Conservation (phyloP, 2,888 invertebrate species). For the Ophioninae sp. region DNA sequence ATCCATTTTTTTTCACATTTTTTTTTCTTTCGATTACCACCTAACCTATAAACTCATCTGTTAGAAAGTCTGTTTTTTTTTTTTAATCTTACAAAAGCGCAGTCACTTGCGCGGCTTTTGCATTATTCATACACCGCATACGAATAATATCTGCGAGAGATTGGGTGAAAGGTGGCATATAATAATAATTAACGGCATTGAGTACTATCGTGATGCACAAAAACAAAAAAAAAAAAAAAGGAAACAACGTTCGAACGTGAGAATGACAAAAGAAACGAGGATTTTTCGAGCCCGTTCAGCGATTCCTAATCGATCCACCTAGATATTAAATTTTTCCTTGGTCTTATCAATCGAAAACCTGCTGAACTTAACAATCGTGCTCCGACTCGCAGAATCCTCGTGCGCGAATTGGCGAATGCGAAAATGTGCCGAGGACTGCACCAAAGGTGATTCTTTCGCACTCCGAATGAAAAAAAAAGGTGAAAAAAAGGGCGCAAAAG, state of each 20-base stretch:
- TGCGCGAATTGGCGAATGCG: slow-evolving; percentile 63
- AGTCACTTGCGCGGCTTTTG: slow-evolving; percentile 74
- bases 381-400: slow-evolving; percentile 66
- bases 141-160: slow-evolving; percentile 66
- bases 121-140: slow-evolving; percentile 74
- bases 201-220: slow-evolving; percentile 54
- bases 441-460: slow-evolving; percentile 63
- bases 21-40: slow-evolving; percentile 9
- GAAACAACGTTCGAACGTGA: slow-evolving; percentile 39
- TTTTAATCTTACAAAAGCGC: slow-evolving; percentile 66
- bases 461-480: slow-evolving; percentile 43
- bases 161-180: slow-evolving; percentile 67
- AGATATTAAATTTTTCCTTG: not conserved
- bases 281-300: slow-evolving; percentile 25
- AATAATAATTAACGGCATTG: slow-evolving; percentile 55
- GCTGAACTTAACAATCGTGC: not conserved
- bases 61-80: slow-evolving; percentile 31
- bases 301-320: not conserved
- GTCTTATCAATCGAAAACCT: not conserved
- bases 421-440: slow-evolving; percentile 62
- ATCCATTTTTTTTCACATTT: slow-evolving; percentile 31
- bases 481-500: slow-evolving; percentile 12
- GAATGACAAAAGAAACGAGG: slow-evolving; percentile 26
- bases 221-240: slow-evolving; percentile 32
- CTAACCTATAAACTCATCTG: slow-evolving; percentile 44